phyloP scores from a whole-genome alignment of 2,888 invertebrate genomes.

The Platycnemis pennipes region DNA sequence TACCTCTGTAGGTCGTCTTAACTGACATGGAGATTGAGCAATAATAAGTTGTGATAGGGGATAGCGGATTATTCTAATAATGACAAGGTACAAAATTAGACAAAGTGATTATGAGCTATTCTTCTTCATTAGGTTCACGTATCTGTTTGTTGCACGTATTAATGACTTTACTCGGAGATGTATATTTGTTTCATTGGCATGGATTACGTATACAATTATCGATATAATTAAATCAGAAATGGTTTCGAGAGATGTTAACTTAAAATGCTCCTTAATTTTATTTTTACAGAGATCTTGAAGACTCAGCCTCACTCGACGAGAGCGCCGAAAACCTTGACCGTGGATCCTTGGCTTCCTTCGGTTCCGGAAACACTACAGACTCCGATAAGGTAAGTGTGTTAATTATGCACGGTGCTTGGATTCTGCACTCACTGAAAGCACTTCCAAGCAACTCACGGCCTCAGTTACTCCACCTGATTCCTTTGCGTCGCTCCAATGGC shows the following conservation, averaged over 20 bases:
- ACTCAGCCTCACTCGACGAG: slow-evolving; percentile 89
- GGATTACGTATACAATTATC: neutral
- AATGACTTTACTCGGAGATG: neutral
- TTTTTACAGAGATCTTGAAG: slow-evolving; percentile 90
- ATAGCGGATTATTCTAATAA: too few species aligned
- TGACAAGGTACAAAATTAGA: too few species aligned
- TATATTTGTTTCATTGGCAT: neutral
- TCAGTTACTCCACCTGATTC: slow-evolving; percentile 70
- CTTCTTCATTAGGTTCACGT: too few species aligned
- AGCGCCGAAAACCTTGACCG: slow-evolving; percentile 93
- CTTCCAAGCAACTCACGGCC: slow-evolving; percentile 71
- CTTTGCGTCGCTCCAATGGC: slow-evolving; percentile 68
- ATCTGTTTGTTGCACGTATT: too few species aligned
- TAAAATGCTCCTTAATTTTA: neutral
- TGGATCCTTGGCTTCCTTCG: slow-evolving; percentile 94
- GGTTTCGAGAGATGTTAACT: neutral
- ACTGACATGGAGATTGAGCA: too few species aligned
- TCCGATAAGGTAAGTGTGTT: slow-evolving; percentile 91
- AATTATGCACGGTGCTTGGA: slow-evolving; percentile 72
- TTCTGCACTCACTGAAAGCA: slow-evolving; percentile 74
- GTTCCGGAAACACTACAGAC: slow-evolving; percentile 96
- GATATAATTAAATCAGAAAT: neutral
- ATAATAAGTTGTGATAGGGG: too few species aligned
- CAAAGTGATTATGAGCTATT: too few species aligned
- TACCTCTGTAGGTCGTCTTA: too few species aligned